Percentiles rank a stretch among this genome's conserved stretches.
These are phyloP conservation scores for Polydrusus tereticollis DNA, from an alignment of 2,888 invertebrate genomes.

Conservation along the genomic window DNA sequence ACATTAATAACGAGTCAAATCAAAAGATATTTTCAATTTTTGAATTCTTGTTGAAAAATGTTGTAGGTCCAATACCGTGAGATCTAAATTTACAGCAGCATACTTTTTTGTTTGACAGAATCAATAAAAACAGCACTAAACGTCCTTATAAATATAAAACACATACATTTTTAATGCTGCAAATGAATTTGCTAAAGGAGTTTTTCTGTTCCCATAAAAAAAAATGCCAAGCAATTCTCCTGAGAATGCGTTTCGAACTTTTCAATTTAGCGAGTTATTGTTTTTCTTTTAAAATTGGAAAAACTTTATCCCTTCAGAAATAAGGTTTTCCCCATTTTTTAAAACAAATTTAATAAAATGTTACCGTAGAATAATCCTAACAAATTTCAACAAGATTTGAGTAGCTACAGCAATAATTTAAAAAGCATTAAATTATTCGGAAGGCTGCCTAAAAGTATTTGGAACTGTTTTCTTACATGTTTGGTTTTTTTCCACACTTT, in stretches of 20 bases:
- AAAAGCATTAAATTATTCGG: too few relatives aligned
- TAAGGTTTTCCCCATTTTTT: not conserved
- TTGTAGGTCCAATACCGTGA: too few relatives aligned
- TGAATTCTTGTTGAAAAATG: too few relatives aligned
- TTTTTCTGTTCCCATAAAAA: too few relatives aligned
- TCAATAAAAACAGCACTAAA: not conserved
- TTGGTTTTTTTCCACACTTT: too few relatives aligned
- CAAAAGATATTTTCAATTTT: too few relatives aligned
- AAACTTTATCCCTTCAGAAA: not conserved
- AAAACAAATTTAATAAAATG: not conserved
- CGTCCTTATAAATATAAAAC: not conserved
- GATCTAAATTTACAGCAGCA: not conserved
- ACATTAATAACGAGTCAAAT: too few relatives aligned
- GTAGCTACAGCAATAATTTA: too few relatives aligned
- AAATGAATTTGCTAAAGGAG: not conserved
- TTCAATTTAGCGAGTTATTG: constrained; percentile 3
- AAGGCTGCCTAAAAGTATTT: too few relatives aligned
- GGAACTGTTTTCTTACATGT: too few relatives aligned
- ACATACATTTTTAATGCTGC: not conserved
- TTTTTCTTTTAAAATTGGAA: constrained; percentile 6
- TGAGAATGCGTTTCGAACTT: not conserved
- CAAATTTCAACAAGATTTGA: too few relatives aligned
- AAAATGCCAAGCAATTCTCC: not conserved
- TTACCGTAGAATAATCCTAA: not conserved
- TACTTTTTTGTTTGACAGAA: not conserved